Conservation (phyloP, 1,140 invertebrate species). For the Drosophila fuyamai region DNA sequence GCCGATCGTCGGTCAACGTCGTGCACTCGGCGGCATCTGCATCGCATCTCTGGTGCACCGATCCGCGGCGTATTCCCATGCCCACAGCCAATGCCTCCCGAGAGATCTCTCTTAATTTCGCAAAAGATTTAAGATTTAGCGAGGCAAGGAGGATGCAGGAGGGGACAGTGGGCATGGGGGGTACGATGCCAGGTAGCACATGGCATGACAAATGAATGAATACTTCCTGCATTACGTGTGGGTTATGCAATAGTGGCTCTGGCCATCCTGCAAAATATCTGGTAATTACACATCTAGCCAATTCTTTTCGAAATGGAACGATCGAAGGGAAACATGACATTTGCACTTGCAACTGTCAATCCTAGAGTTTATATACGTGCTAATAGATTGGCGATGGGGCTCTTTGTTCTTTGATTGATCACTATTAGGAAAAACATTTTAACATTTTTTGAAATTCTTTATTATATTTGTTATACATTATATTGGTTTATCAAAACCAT, state of each 20-base stretch:
- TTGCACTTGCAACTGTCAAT: slow-evolving; percentile 64
- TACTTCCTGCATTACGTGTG: slow-evolving; percentile 75
- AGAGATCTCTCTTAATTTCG: slow-evolving; percentile 27
- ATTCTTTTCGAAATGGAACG: slow-evolving; percentile 6
- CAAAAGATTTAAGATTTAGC: slow-evolving; percentile 19
- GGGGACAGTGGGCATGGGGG: neutral
- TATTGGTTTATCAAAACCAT: neutral
- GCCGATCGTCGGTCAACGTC: slow-evolving; percentile 54
- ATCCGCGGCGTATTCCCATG: slow-evolving; percentile 23
- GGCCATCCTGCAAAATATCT: slow-evolving; percentile 25
- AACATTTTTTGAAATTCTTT: too few relatives aligned
- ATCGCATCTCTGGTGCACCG: slow-evolving; percentile 37
- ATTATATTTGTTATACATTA: too few relatives aligned
- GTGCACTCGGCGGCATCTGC: slow-evolving; percentile 35
- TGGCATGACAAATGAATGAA: slow-evolving; percentile 78
- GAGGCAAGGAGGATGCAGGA: neutral
- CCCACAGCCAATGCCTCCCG: slow-evolving; percentile 27
- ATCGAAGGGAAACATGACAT: slow-evolving; percentile 14
- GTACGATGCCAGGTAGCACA: slow-evolving; percentile 51
- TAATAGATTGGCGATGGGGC: neutral
- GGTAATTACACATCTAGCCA: slow-evolving; percentile 9
- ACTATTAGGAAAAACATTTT: slow-evolving; percentile 1
- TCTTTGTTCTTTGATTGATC: slow-evolving; percentile 29
- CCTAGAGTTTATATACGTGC: slow-evolving; percentile 6
- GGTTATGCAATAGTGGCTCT: slow-evolving; percentile 59